A percentile compares a stretch with the other conserved stretches of the same genome.
phyloP scores from a whole-genome alignment of 2,797 vertebrate species.

The Anabacerthia variegaticeps region DNA sequence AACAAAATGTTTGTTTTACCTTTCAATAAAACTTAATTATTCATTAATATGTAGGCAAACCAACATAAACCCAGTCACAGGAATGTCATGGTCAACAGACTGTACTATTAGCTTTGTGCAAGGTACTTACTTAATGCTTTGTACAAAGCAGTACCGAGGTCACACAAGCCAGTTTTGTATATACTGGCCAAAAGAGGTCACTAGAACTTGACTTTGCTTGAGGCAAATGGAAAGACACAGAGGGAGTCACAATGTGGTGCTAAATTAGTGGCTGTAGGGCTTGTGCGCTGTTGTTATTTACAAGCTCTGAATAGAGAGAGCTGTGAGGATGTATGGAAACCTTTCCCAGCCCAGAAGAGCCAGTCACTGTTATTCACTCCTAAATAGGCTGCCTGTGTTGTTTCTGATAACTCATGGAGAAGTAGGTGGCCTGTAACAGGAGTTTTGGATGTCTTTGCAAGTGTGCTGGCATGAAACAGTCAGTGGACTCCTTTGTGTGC shows the following conservation, averaged over 20 bases:
- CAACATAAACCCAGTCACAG: neutral
- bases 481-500: neutral
- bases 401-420: slow-evolving; percentile 12
- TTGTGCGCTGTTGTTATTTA: neutral
- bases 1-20: neutral
- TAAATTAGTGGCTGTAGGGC: slow-evolving; percentile 35
- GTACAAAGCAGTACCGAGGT: neutral
- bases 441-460: neutral
- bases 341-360: neutral
- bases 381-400: neutral
- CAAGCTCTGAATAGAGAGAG: neutral
- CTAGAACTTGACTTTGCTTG: slow-evolving; percentile 28
- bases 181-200: neutral
- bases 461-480: neutral
- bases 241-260: neutral
- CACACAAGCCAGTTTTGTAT: neutral
- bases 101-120: neutral
- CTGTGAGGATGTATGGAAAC: neutral
- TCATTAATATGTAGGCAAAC: neutral
- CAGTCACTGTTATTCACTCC: neutral
- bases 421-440: neutral
- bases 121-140: neutral
- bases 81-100: neutral
- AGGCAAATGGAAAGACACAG: neutral
- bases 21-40: neutral